Base-by-base conservation (phyloP, 2,888 invertebrate genomes). In the Lasioglossum leucozonium region DNA sequence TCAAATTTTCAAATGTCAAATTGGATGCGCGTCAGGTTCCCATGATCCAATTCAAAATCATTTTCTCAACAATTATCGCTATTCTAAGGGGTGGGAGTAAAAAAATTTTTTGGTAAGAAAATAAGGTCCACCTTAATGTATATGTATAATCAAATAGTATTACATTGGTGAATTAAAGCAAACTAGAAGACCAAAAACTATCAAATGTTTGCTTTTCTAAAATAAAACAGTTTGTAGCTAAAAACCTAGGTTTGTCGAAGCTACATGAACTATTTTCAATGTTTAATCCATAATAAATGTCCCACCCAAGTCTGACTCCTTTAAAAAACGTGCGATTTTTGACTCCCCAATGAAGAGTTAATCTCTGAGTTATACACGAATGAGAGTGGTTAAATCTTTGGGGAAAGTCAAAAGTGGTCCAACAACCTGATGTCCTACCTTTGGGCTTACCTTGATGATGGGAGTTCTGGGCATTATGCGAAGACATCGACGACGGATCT, bases 391-490 rank as follows among this genome's bases (percentile, higher is more conserved):
- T 67, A 11, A 22, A 37, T 67, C n/a, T 40, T 69, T n/a, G 37
- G n/a, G 34, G 40, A 69, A 40, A 40, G 40, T 40, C 22, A 42
- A 34, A 74, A 77, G 34, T n/a, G 58, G 55, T 69, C 13, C 51
- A 71, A 62, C 8, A 62, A 47, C 67, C 79, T 69, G 84, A 89
- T 84, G 82, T 85, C 90, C 84, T 91, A 92, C 92, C 92, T 92
- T 92, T 92, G 76, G 90, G 91, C 92, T 93, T 93, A 93, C 94
- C 95, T 93, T 95, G 95, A 86, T 94, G 95, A 88, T 95, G 95
- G 40, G 94, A 93, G 87, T 95, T 95, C 87, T 94, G 94, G 88
- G 92, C 93, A 87, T 93, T 94, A 91, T 94, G 95, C 62, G 94
- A 93, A 37, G 94, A 93, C 69, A 94, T 92, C 47, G 94, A 92